phyloP scores from a whole-genome alignment of 2,888 invertebrate species.

The Copidosoma aretas region DNA sequence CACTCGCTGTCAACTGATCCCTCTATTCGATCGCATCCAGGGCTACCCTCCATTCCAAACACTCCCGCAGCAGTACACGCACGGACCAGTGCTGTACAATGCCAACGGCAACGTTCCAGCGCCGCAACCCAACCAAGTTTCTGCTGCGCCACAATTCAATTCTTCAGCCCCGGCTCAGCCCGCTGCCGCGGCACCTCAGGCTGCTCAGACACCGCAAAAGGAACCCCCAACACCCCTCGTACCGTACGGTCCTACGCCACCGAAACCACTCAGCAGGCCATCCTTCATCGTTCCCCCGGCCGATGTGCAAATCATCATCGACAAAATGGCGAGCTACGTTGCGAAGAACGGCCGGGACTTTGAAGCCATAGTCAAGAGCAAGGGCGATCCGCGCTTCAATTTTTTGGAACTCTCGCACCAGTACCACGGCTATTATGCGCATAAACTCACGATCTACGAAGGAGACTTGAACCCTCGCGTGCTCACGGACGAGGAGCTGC shows the following conservation, averaged over 20 bases:
- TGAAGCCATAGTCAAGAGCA: slow-evolving; percentile 83
- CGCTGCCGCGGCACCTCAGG: slow-evolving; percentile 36
- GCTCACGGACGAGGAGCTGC: slow-evolving; percentile 57
- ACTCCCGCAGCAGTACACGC: slow-evolving; percentile 58
- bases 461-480: slow-evolving; percentile 57
- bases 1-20: not conserved
- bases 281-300: slow-evolving; percentile 75
- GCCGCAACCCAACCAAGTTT: slow-evolving; percentile 15
- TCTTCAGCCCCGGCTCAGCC: slow-evolving; percentile 2
- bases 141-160: slow-evolving; percentile 33
- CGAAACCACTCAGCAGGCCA: slow-evolving; percentile 61
- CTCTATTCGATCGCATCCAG: slow-evolving; percentile 40
- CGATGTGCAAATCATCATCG: slow-evolving; percentile 85
- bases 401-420: slow-evolving; percentile 82
- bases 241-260: slow-evolving; percentile 56
- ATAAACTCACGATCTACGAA: slow-evolving; percentile 67
- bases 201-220: slow-evolving; percentile 42
- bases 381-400: slow-evolving; percentile 85
- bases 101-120: slow-evolving; percentile 52
- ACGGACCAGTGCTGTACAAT: slow-evolving; percentile 58
- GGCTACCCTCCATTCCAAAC: slow-evolving; percentile 50
- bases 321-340: slow-evolving; percentile 96
- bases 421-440: slow-evolving; percentile 83
- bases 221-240: slow-evolving; percentile 53
- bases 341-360: slow-evolving; percentile 94